Percentiles rank a stretch among this genome's conserved stretches.
These are phyloP conservation scores for Puffinus mauretanicus DNA, from an alignment of 2,113 vertebrate species.

Conservation along the genomic window DNA sequence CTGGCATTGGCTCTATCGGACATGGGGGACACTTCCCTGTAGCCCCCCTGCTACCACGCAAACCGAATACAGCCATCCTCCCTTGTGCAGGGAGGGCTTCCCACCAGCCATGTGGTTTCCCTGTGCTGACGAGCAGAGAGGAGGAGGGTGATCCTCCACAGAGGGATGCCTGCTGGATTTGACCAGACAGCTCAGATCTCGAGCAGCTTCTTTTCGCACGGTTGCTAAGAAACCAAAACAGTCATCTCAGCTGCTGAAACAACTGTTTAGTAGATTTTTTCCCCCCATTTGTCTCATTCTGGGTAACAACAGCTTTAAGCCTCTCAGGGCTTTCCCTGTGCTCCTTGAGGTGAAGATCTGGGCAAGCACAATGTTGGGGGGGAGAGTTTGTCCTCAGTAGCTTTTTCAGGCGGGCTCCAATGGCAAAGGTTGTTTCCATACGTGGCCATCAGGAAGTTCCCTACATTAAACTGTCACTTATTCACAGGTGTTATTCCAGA, in stretches of 20 bases:
- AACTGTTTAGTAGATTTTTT: neutral
- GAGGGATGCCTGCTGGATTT: neutral
- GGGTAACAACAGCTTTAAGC: neutral
- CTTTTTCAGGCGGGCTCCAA: neutral
- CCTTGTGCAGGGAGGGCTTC: neutral
- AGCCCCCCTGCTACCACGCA: neutral
- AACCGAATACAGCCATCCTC: neutral
- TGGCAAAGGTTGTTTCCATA: neutral
- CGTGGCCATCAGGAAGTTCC: neutral
- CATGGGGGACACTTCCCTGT: neutral
- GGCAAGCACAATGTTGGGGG: neutral
- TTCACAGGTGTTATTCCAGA: neutral
- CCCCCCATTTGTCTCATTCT: neutral
- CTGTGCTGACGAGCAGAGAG: neutral
- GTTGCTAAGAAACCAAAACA: slow-evolving; percentile 62
- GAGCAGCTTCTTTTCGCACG: neutral
- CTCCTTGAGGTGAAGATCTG: neutral
- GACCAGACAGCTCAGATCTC: slow-evolving; percentile 6
- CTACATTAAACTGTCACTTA: neutral
- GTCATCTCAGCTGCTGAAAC: neutral
- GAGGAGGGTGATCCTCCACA: neutral
- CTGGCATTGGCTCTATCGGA: neutral
- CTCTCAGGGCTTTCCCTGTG: neutral
- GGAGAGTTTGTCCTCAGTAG: neutral
- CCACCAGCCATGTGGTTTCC: neutral